Conservation (phyloP, 1,140 invertebrate genomes). For the Diachasma alloeum region DNA sequence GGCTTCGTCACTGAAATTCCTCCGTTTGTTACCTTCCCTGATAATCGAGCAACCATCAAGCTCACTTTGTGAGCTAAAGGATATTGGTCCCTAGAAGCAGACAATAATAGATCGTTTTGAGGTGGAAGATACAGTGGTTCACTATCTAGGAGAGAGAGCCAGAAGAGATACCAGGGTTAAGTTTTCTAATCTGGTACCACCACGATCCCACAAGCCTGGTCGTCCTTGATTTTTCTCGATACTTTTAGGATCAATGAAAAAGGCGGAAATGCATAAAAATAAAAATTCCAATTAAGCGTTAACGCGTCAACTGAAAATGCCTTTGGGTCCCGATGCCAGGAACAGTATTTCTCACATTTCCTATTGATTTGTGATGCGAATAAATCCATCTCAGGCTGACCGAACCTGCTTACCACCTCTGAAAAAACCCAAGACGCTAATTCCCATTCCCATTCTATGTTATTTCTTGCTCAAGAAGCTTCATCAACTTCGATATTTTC, state of each 20-base stretch:
- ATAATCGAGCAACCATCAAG: constrained; percentile 36
- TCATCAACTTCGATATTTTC: constrained; percentile 19
- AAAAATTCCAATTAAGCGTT: constrained; percentile 17
- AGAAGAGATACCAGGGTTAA: constrained; percentile 31
- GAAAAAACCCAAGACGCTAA: constrained; percentile 12
- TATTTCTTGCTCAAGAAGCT: background rate
- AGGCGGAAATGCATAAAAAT: constrained; percentile 36
- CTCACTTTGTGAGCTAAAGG: constrained; percentile 33
- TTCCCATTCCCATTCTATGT: constrained; percentile 13
- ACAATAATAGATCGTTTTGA: constrained; percentile 36
- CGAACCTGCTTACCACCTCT: background rate
- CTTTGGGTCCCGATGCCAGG: constrained; percentile 41
- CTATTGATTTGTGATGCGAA: constrained; percentile 38
- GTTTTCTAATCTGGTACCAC: constrained; percentile 38
- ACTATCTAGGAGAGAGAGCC: constrained; percentile 17
- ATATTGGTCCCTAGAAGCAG: constrained; percentile 37
- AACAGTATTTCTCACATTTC: constrained; percentile 40
- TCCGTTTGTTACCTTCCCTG: background rate
- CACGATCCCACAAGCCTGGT: constrained; percentile 37
- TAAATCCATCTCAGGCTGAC: constrained; percentile 36
- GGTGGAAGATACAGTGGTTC: constrained; percentile 26
- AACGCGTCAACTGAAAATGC: constrained; percentile 27
- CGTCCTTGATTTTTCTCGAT: constrained; percentile 20
- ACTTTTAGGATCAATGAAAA: constrained; percentile 29
- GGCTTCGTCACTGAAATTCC: background rate